Conservation (phyloP, 1,140 invertebrate species). For the Trypoxylus dichotomus region DNA sequence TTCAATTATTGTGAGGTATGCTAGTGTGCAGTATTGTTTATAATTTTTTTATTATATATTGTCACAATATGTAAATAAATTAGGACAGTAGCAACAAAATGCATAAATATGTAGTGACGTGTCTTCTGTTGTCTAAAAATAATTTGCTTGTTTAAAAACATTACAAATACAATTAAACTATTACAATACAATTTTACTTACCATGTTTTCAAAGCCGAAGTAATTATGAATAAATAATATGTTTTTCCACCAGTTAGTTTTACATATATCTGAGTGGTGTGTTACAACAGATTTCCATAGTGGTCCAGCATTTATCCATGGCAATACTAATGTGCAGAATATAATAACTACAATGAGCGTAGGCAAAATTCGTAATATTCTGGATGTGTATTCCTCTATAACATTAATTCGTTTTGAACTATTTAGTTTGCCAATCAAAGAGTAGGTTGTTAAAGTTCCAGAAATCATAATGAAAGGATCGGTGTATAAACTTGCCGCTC, state of each 20-base stretch:
- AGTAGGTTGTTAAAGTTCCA: slow-evolving; percentile 69
- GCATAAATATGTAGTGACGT: slow-evolving; percentile 1
- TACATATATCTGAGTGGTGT: slow-evolving; percentile 63
- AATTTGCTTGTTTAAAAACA: too few species aligned
- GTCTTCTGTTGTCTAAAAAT: not conserved
- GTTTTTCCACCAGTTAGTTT: slow-evolving; percentile 64
- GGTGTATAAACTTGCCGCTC: slow-evolving; percentile 75
- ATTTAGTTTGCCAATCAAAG: slow-evolving; percentile 63
- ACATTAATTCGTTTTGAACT: slow-evolving; percentile 61
- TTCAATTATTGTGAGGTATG: too few species aligned
- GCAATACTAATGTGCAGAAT: slow-evolving; percentile 67
- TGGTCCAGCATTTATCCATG: slow-evolving; percentile 62
- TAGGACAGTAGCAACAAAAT: too few species aligned
- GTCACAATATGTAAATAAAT: too few species aligned
- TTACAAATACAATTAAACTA: not conserved
- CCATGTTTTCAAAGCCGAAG: slow-evolving; percentile 66
- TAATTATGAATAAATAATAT: slow-evolving; percentile 66
- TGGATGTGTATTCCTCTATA: slow-evolving; percentile 61
- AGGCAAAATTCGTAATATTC: slow-evolving; percentile 64
- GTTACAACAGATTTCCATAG: slow-evolving; percentile 65
- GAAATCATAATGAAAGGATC: slow-evolving; percentile 78
- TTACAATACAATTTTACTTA: slow-evolving; percentile 42
- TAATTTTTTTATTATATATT: too few species aligned
- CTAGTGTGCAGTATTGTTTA: too few species aligned
- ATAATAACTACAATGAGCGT: slow-evolving; percentile 61